phyloP scores from a whole-genome alignment of 2,113 vertebrate species.

The Vimba vimba region DNA sequence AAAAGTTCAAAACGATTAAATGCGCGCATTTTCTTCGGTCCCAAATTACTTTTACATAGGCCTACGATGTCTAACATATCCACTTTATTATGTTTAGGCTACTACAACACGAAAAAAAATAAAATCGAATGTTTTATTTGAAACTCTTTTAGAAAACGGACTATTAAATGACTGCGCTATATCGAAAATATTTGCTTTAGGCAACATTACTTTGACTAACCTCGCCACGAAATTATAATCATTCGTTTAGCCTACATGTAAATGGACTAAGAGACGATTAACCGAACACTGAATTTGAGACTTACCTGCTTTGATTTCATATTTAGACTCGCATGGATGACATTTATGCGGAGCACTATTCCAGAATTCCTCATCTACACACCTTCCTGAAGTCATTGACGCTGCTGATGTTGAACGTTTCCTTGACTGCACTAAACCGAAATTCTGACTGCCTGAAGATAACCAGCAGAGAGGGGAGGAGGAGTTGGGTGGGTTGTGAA shows the following conservation, averaged over 20 bases:
- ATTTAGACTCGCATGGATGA: neutral
- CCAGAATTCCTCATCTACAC: accelerated
- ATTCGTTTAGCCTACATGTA: neutral
- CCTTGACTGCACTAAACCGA: neutral
- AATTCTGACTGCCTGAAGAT: neutral
- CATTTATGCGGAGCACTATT: accelerated
- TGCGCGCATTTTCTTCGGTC: no score
- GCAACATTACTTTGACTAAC: neutral
- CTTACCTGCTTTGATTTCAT: neutral
- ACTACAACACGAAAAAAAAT: neutral
- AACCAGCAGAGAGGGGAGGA: no score
- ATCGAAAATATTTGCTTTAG: neutral
- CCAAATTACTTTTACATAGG: no score
- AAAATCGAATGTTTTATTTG: neutral
- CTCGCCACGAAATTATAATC: neutral
- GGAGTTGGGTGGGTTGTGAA: neutral
- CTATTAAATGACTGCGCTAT: neutral
- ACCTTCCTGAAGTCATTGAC: accelerated
- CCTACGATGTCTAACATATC: neutral
- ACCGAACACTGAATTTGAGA: neutral
- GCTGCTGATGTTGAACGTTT: no score
- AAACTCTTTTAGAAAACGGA: neutral
- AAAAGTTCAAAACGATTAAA: no score
- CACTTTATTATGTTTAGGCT: neutral
- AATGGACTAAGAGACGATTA: neutral